These are phyloP conservation scores for Toxonevra muliebris DNA, from an alignment of 2,888 invertebrate genomes.

Conservation along the genomic window DNA sequence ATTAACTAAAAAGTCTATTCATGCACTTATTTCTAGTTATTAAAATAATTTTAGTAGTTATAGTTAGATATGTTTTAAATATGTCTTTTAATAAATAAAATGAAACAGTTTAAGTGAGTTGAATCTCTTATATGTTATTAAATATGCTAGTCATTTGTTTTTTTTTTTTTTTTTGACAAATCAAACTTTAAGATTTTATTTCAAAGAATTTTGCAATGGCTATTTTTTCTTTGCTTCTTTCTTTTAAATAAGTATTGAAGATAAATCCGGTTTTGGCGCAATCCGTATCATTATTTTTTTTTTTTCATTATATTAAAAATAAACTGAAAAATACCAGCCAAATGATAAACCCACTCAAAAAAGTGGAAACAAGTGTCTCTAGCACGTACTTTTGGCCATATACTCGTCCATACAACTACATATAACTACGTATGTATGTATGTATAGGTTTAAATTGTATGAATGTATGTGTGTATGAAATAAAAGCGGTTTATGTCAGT, in stretches of 20 bases:
- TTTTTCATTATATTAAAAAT: neutral
- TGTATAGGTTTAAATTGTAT: neutral
- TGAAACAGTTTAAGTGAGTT: too few relatives aligned
- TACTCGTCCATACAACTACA: neutral
- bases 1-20: too few relatives aligned
- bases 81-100: too few relatives aligned
- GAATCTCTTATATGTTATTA: too few relatives aligned
- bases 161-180: too few relatives aligned
- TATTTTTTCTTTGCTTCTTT: neutral
- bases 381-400: neutral
- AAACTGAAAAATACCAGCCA: constrained; percentile 17
- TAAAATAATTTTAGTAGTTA: too few relatives aligned
- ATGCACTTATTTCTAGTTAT: too few relatives aligned
- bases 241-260: neutral
- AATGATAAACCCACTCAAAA: constrained; percentile 29
- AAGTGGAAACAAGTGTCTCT: constrained; percentile 3
- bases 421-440: constrained; percentile 3
- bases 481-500: constrained; percentile 14
- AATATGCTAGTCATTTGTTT: too few relatives aligned
- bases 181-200: neutral
- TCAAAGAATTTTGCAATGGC: neutral
- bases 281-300: neutral
- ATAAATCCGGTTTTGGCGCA: constrained; percentile 28
- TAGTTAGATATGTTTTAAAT: too few relatives aligned
- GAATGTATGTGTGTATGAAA: neutral